Conservation (phyloP, 2,888 invertebrate genomes). For the Cosmia pyralina region DNA sequence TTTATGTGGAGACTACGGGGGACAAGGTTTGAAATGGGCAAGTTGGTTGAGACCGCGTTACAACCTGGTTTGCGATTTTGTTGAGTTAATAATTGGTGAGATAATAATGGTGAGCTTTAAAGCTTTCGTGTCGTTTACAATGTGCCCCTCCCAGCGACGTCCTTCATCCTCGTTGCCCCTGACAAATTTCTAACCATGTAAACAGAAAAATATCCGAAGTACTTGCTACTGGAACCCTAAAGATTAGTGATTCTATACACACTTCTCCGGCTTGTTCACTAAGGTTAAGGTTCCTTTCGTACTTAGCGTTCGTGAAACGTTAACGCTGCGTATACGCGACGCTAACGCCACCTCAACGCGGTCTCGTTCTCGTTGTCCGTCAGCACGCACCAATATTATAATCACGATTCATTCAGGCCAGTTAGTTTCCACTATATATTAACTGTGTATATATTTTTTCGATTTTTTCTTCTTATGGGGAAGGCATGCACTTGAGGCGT, state of each 20-base stretch:
- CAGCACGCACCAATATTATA: background rate
- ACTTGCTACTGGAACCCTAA: background rate
- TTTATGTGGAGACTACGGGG: too few relatives aligned
- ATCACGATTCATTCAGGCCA: constrained; percentile 7
- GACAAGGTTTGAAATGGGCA: too few relatives aligned
- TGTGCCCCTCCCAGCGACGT: too few relatives aligned
- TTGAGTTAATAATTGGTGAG: background rate
- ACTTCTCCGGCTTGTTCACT: background rate
- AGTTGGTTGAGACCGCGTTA: too few relatives aligned
- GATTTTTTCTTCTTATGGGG: constrained; percentile 78
- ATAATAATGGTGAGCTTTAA: background rate
- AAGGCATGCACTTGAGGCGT: constrained; percentile 94
- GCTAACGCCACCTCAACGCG: background rate
- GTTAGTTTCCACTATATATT: background rate
- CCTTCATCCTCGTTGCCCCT: background rate
- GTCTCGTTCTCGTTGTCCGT: background rate
- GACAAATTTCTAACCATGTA: background rate
- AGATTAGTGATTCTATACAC: background rate
- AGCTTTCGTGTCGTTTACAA: background rate
- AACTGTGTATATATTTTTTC: background rate
- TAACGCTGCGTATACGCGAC: background rate
- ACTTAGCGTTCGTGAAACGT: background rate
- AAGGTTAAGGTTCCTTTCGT: background rate
- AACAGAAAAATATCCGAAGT: background rate
- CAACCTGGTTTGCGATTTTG: too few relatives aligned